Conservation (phyloP, 2,797 vertebrate genomes). For the Squalus acanthias region DNA sequence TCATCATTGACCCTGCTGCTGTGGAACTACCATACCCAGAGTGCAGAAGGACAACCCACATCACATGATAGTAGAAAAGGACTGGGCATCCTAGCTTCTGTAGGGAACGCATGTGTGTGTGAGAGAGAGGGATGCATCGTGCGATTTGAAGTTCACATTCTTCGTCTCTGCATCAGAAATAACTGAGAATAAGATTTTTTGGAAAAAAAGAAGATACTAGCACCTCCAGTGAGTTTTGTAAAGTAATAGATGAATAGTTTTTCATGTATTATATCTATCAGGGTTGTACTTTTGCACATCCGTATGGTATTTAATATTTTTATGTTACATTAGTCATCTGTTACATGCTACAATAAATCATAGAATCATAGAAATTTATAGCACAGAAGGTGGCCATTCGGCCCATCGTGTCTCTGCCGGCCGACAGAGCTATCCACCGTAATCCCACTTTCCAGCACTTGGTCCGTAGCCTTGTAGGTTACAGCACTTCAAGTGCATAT, state of each 20-base stretch:
- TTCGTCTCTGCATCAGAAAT: not conserved
- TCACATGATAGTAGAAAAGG: not conserved
- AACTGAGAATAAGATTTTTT: too few species aligned
- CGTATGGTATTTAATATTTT: too few species aligned
- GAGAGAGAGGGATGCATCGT: not conserved
- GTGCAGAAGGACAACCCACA: not conserved
- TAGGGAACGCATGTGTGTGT: not conserved
- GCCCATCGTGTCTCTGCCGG: too few species aligned
- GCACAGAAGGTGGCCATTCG: too few species aligned
- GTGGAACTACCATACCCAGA: not conserved
- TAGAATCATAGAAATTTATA: too few species aligned
- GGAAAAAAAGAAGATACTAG: not conserved
- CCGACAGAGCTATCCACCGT: too few species aligned
- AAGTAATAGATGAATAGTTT: not conserved
- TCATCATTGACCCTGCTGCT: not conserved
- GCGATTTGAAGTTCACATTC: not conserved
- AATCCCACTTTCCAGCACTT: too few species aligned
- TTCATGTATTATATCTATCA: not conserved
- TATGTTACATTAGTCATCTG: too few species aligned
- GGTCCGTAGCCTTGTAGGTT: too few species aligned
- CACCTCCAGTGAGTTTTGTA: not conserved
- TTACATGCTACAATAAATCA: too few species aligned
- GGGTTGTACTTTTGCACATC: not conserved
- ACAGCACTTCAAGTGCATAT: too few species aligned
- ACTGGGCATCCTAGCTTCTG: not conserved